Conservation (phyloP, 2,888 invertebrate species). For the Suillia variegata region DNA sequence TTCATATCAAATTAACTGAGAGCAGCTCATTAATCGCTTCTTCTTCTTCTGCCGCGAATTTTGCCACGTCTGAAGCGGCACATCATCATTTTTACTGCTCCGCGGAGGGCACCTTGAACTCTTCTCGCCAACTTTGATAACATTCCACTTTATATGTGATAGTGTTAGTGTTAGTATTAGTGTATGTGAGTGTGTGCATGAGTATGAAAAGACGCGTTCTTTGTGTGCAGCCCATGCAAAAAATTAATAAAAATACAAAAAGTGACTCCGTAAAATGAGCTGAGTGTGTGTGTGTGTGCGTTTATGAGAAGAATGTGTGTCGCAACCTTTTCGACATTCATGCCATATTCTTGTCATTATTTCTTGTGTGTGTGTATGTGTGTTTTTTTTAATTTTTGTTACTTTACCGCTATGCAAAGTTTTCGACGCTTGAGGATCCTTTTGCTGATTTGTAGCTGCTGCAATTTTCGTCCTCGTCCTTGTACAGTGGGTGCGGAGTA, state of each 20-base stretch:
- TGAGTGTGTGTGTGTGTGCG: neutral
- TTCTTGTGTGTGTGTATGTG: conserved; percentile 4
- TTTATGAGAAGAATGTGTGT: neutral
- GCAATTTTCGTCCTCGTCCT: neutral
- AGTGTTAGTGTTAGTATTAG: neutral
- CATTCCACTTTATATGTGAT: neutral
- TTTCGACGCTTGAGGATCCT: conserved; percentile 14
- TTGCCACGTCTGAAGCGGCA: no score
- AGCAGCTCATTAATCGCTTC: no score
- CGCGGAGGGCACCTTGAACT: neutral
- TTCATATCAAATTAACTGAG: no score
- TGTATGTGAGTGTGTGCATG: neutral
- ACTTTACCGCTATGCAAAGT: conserved; percentile 1
- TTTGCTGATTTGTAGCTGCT: conserved; percentile 19
- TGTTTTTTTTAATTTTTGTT: conserved; percentile 23
- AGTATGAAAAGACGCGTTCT: neutral
- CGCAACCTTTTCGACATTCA: neutral
- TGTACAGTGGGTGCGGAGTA: no score
- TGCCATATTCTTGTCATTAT: neutral
- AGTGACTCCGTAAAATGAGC: neutral
- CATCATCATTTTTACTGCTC: neutral
- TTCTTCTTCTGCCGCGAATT: no score
- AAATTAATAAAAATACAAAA: neutral
- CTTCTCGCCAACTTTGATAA: neutral
- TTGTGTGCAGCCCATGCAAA: neutral